A percentile compares a stretch with the other conserved stretches of the same genome.
These are phyloP conservation scores for Erethizon dorsatum DNA, from an alignment of 2,797 vertebrate species.

Conservation along the genomic window DNA sequence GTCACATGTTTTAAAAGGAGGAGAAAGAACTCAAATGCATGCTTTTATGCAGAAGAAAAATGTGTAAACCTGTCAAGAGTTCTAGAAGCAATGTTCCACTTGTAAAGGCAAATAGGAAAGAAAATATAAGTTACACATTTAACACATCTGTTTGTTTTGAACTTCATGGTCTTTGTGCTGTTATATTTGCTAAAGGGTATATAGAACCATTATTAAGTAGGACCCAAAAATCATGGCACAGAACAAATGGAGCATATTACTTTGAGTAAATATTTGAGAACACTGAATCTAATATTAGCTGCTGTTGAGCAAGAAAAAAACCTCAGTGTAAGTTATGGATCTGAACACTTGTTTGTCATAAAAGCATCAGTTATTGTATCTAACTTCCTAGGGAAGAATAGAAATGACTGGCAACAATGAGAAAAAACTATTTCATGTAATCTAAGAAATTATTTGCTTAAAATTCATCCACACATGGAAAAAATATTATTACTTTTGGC, in stretches of 20 bases:
- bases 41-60: conserved; percentile 37
- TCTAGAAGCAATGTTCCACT: conserved; percentile 56
- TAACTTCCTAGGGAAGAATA: conserved; percentile 46
- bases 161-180: conserved; percentile 78
- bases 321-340: conserved; percentile 13
- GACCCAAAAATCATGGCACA: conserved; percentile 74
- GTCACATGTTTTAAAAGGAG: background rate
- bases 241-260: conserved; percentile 79
- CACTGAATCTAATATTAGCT: conserved; percentile 77
- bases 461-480: background rate
- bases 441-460: conserved; percentile 47
- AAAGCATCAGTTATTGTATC: conserved; percentile 58
- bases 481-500: conserved; percentile 46
- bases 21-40: conserved; percentile 5
- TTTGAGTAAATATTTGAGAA: conserved; percentile 84
- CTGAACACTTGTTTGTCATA: conserved; percentile 36
- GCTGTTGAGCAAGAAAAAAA: conserved; percentile 66
- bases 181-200: conserved; percentile 82
- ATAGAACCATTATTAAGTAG: conserved; percentile 80
- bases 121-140: conserved; percentile 70
- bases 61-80: conserved; percentile 60
- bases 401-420: background rate
- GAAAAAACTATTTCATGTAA: conserved; percentile 30
- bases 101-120: conserved; percentile 61
- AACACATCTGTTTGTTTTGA: conserved; percentile 81